Conservation (phyloP, 2,797 vertebrate genomes). For the Lepus townsendii region DNA sequence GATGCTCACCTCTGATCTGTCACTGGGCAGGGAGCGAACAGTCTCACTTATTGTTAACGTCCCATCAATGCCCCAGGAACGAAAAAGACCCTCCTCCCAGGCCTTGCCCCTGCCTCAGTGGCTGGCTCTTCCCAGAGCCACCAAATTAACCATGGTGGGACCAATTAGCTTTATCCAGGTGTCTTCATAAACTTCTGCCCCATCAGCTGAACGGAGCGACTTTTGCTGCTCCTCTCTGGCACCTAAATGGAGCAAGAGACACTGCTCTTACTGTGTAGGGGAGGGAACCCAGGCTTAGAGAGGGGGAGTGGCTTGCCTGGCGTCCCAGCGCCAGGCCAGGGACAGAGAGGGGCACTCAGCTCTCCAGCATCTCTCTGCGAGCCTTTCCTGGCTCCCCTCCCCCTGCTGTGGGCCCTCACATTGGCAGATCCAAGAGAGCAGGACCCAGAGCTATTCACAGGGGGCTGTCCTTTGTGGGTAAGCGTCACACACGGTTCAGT, state of each 20-base stretch:
- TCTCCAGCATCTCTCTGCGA: neutral
- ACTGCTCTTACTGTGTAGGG: neutral
- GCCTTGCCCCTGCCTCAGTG: neutral
- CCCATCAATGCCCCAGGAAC: neutral
- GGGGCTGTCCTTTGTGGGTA: neutral
- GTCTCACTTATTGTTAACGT: neutral
- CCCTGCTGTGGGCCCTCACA: neutral
- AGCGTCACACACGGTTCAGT: neutral
- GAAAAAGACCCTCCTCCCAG: slow-evolving; percentile 8
- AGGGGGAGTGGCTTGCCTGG: neutral
- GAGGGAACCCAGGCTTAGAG: slow-evolving; percentile 13
- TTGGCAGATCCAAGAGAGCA: neutral
- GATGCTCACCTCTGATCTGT: slow-evolving; percentile 86
- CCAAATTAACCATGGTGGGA: slow-evolving; percentile 51
- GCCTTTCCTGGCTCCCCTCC: too few species aligned
- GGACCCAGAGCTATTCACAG: neutral
- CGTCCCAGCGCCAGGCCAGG: neutral
- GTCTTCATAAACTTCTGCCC: slow-evolving; percentile 42
- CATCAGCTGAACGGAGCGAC: slow-evolving; percentile 4
- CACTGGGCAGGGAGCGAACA: neutral
- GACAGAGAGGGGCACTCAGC: too few species aligned
- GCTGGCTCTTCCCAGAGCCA: neutral
- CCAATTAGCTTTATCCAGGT: slow-evolving; percentile 50
- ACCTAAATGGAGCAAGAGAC: neutral
- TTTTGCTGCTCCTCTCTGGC: neutral